Percentiles rank a stretch among this genome's conserved stretches.
Evolutionary conservation across 2,888 invertebrate genomes (phyloP).

Genomic region (Lamellibrachia columna): DNA sequence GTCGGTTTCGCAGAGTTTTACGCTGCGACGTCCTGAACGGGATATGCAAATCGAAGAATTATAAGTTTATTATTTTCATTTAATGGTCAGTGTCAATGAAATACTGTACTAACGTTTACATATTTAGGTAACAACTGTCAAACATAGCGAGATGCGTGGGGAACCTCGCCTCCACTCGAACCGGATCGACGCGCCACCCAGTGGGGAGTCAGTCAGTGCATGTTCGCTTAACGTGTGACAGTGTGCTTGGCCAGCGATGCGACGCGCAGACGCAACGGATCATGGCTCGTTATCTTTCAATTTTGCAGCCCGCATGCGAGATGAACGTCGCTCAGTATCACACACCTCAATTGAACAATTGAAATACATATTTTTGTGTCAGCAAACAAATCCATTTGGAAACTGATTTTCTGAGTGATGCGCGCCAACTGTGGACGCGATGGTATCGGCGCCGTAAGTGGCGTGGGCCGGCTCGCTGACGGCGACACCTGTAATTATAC

Average conservation of each 20-base stretch:
- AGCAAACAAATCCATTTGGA: background rate
- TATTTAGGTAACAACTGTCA: no score
- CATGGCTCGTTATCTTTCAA: background rate
- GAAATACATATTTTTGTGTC: conserved; percentile 1
- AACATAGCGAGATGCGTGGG: no score
- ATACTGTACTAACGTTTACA: no score
- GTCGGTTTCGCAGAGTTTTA: no score
- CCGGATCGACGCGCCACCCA: background rate
- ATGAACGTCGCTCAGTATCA: background rate
- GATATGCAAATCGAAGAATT: no score
- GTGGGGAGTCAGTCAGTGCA: background rate
- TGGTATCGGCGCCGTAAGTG: background rate
- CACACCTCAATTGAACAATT: conserved; percentile 1
- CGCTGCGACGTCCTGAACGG: no score
- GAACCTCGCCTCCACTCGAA: background rate
- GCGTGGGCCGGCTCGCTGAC: background rate
- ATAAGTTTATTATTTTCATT: no score
- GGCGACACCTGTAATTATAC: background rate
- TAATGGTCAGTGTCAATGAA: no score
- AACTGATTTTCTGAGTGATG: background rate
- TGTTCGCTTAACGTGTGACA: background rate
- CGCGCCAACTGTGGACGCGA: background rate
- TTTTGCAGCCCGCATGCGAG: background rate
- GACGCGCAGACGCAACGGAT: background rate
- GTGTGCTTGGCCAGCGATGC: background rate